These are phyloP conservation scores for Oryzaephilus surinamensis DNA, from an alignment of 1,140 invertebrate genomes.

Conservation along the genomic window DNA sequence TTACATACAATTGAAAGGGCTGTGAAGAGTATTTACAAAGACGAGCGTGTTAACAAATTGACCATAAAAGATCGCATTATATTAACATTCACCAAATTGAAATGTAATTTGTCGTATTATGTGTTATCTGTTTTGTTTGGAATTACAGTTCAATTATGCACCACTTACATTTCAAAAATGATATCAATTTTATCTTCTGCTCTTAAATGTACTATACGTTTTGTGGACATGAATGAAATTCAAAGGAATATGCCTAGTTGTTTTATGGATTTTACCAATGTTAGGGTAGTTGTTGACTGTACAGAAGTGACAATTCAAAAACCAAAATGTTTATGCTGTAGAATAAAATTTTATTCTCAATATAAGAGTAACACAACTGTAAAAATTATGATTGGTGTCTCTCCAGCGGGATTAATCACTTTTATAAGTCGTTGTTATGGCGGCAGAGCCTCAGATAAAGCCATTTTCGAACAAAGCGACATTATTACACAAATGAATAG, in stretches of 20 bases:
- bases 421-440: constrained; percentile 24
- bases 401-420: constrained; percentile 23
- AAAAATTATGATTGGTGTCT: constrained; percentile 27
- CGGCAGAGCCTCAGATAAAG: constrained; percentile 22
- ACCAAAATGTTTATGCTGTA: no score
- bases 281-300: constrained; percentile 9
- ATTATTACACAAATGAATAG: not conserved
- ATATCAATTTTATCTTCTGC: no score
- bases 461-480: constrained; percentile 16
- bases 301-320: constrained; percentile 7
- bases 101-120: no score
- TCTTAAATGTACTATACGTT: no score
- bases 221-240: constrained; percentile 2
- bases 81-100: no score
- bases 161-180: no score
- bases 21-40: no score
- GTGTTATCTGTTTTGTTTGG: no score
- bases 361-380: constrained; percentile 14
- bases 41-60: no score
- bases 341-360: constrained; percentile 5
- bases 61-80: no score
- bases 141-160: no score
- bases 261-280: constrained; percentile 9
- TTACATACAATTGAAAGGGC: no score
- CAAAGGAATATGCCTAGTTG: constrained; percentile 7